phyloP scores from a whole-genome alignment of 2,113 vertebrate species.

The Zapus hudsonius region DNA sequence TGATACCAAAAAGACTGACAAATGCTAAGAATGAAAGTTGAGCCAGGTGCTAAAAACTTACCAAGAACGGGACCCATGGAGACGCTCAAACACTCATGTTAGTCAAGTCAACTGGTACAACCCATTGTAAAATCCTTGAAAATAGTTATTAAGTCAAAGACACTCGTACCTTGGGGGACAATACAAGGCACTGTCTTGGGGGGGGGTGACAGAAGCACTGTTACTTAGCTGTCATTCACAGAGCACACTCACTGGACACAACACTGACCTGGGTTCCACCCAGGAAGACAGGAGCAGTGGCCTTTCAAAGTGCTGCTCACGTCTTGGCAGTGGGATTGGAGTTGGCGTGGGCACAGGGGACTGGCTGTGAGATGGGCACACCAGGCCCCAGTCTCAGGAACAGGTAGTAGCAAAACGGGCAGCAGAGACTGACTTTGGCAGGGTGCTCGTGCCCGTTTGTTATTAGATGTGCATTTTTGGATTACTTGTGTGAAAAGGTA shows the following conservation, averaged over 20 bases:
- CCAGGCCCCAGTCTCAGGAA: background rate
- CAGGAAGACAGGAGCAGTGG: no score
- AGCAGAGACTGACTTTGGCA: background rate
- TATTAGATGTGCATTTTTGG: background rate
- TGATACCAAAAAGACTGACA: background rate
- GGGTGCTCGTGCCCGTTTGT: background rate
- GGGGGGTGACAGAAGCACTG: background rate
- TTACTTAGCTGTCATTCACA: background rate
- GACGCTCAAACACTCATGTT: background rate
- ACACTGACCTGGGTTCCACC: no score
- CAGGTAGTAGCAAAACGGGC: no score
- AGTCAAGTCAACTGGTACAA: background rate
- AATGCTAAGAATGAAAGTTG: background rate
- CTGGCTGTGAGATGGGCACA: no score
- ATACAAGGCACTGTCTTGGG: background rate
- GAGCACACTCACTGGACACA: no score
- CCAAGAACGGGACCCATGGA: background rate
- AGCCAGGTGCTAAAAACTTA: background rate
- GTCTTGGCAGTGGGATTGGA: no score
- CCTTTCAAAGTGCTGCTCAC: background rate
- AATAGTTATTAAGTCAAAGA: background rate
- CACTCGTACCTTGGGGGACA: background rate
- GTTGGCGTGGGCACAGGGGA: background rate
- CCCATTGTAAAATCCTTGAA: background rate
- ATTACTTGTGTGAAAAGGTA: background rate